These are phyloP conservation scores for Dastarcus helophoroides DNA, from an alignment of 2,888 invertebrate genomes.

Conservation along the genomic window DNA sequence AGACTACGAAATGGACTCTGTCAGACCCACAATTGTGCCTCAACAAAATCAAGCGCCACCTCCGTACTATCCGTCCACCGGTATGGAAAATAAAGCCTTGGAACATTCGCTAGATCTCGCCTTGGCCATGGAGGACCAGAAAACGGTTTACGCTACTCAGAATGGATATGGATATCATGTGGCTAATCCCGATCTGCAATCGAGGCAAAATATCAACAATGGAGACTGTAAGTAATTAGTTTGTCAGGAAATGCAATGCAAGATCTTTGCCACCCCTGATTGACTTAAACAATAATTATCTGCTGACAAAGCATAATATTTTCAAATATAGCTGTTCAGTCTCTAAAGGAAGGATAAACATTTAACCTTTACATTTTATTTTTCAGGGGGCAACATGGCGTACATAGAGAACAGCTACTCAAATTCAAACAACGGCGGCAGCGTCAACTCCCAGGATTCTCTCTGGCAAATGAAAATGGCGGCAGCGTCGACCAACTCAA, in stretches of 20 bases:
- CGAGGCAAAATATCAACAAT: slow-evolving; percentile 59
- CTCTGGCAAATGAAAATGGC: slow-evolving; percentile 91
- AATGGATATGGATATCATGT: slow-evolving; percentile 78
- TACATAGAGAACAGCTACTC: slow-evolving; percentile 88
- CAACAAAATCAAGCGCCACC: slow-evolving; percentile 80
- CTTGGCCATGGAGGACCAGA: slow-evolving; percentile 72
- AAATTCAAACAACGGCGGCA: slow-evolving; percentile 90
- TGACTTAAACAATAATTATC: slow-evolving; percentile 6
- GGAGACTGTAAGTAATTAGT: slow-evolving; percentile 67
- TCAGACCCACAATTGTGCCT: slow-evolving; percentile 73
- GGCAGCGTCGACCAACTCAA: slow-evolving; percentile 57
- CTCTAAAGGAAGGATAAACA: too few species aligned
- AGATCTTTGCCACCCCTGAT: too few species aligned
- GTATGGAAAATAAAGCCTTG: slow-evolving; percentile 83
- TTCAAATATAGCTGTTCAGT: too few species aligned
- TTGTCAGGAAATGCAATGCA: too few species aligned
- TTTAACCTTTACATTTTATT: too few species aligned
- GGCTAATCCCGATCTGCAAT: slow-evolving; percentile 55
- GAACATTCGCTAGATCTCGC: slow-evolving; percentile 83
- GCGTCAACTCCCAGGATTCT: slow-evolving; percentile 88
- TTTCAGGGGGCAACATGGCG: slow-evolving; percentile 73
- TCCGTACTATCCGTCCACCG: slow-evolving; percentile 78
- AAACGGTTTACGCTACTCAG: slow-evolving; percentile 74
- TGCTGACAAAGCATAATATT: too few species aligned
- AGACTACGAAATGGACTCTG: slow-evolving; percentile 85